Evolutionary conservation across 2,797 vertebrate species (phyloP).

Genomic region (Catharus ustulatus): DNA sequence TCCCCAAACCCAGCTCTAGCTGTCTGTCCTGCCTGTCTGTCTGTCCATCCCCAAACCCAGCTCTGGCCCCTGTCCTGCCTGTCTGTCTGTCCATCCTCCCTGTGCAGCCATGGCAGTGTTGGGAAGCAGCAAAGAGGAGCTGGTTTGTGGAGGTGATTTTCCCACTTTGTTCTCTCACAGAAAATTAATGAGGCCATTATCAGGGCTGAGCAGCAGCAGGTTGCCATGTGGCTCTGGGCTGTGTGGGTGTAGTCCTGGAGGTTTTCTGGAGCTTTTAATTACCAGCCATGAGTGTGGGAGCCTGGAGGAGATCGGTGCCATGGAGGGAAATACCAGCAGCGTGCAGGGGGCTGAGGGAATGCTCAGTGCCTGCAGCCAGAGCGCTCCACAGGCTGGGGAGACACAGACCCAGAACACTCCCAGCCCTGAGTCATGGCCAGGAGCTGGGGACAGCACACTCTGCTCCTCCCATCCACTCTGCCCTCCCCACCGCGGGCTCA

Average conservation of each 20-base stretch:
- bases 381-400: background rate
- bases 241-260: constrained; percentile 58
- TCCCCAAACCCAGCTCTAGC: too few relatives aligned
- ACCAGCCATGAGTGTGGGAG: background rate
- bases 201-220: constrained; percentile 38
- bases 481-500: background rate
- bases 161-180: background rate
- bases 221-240: background rate
- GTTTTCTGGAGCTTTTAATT: constrained; percentile 46
- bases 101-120: fast-evolving
- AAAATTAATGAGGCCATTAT: constrained; percentile 32
- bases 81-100: background rate
- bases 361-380: background rate
- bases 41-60: too few relatives aligned
- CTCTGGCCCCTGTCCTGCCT: too few relatives aligned
- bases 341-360: background rate
- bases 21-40: too few relatives aligned
- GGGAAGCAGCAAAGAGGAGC: background rate
- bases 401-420: background rate
- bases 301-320: background rate
- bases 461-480: background rate
- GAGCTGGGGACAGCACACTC: too few relatives aligned
- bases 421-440: too few relatives aligned
- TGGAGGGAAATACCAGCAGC: background rate
- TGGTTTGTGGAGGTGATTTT: background rate